Base-by-base conservation (phyloP, 2,888 invertebrate species). In the Phaonia tiefii region DNA sequence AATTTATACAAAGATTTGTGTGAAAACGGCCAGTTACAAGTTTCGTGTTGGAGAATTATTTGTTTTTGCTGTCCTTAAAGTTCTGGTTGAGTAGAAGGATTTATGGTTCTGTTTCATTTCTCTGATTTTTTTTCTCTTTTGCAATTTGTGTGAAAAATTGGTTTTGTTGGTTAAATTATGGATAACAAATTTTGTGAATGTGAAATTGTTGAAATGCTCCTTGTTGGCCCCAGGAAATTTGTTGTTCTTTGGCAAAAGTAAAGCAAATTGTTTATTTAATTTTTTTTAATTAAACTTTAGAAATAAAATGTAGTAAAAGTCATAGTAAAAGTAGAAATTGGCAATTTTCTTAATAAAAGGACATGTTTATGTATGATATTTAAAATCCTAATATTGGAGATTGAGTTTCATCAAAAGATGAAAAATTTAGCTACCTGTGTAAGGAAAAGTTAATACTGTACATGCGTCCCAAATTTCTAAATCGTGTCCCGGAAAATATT, bases 21-120 rank as follows among this genome's bases (percentile, higher is more conserved):
- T 60, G 31, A 31, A 31, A 31, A 3, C 8, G 31, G 31, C 3
- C 8, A n/a, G 31, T 31, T 31, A 31, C 31, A 3, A 31, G 8
- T 31, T 31, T 31, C 8, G 8, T 3, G 31, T 31, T 31, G 3
- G 4, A 31, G 31, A 5, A 31, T 31, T n/a, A 8, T 31, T 31
- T 60, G 20, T 20, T 37, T 0, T 39, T 60, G 7, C 13, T 54
- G 8, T 22, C 22, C 25, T 8, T 54, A 13, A 0, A 8, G 8
- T 2, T 25, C 17, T 25, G 39, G 51, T 37, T 31, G 31, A 31
- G 37, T 39, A 26, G 11, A 51, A 67, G 39, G 54, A 67, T 67
- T 67, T 67, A 54, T 67, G 67, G 66, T 67, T 67, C 51, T 25
- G 49, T 67, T n/a, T n/a, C n/a, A n/a, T n/a, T n/a, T n/a, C n/a